A percentile compares a stretch with the other conserved stretches of the same genome.
Conservation (phyloP, 1,140 invertebrate species). For the Formica selysi region DNA sequence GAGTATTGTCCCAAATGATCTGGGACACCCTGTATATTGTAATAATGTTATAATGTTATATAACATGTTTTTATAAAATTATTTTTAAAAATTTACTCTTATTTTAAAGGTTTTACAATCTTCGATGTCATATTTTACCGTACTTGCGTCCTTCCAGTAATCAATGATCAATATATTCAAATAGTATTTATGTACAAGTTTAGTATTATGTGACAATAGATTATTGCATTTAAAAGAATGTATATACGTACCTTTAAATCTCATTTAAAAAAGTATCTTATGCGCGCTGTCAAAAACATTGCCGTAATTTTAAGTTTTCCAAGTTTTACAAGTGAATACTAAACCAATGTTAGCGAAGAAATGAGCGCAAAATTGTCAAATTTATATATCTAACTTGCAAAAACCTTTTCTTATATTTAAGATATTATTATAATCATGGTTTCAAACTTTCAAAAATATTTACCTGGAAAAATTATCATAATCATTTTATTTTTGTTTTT, state of each 20-base stretch:
- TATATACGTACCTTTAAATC: not conserved
- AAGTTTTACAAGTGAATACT: not conserved
- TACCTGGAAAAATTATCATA: no score
- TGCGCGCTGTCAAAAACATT: not conserved
- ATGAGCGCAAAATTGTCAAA: not conserved
- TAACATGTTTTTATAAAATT: not conserved
- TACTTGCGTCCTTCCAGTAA: constrained; percentile 31
- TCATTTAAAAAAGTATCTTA: not conserved
- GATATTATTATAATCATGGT: no score
- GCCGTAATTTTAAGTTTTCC: not conserved
- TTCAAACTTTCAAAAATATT: no score
- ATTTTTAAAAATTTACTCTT: not conserved
- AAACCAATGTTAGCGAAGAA: not conserved
- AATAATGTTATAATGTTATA: not conserved
- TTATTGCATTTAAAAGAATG: not conserved
- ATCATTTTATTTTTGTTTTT: no score
- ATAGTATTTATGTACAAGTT: no score
- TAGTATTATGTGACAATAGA: not conserved
- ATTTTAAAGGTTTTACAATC: constrained; percentile 28
- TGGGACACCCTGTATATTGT: no score
- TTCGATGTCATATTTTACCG: constrained; percentile 44
- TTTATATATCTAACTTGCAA: no score
- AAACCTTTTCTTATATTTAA: no score
- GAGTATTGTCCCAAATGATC: no score
- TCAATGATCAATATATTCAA: not conserved